Base-by-base conservation (phyloP, 2,797 vertebrate species). In the Corythornis leucogaster region DNA sequence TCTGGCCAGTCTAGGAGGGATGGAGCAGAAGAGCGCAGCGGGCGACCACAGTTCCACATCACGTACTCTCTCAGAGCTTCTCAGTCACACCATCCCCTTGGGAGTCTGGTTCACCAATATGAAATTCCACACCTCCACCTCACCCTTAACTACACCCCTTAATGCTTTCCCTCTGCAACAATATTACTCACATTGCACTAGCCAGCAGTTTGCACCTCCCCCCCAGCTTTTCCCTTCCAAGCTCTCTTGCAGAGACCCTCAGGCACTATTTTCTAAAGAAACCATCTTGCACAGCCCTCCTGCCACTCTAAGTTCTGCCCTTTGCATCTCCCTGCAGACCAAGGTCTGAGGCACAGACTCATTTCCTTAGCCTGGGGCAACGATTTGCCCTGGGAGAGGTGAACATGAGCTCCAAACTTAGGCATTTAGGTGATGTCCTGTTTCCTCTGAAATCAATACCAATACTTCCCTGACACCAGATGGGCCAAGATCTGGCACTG, bases 121-220 rank as follows among this genome's bases (percentile, higher is more conserved):
- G 89, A 93, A 96, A 96, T 94, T 95, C 91, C 86, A 94, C 75
- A 92, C 86, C 68, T 73, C 26, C 38, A 33, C 25, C 80, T 84
- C 88, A 84, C 68, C 59, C 45, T 80, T 55, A 87, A 69, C 77
- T 87, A 71, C 21, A 5, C 8, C 33, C 48, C 67, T 66, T 59
- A 77, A 53, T 25, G 86, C 67, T 53, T 86, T 79, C 70, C 59
- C 67, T 25, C 75, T 50, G 38, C 19, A 35, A 28, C 28, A 10
- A 33, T 63, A 77, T 67, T 63, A 77, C 30, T 66, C 80, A 67
- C 30, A 31, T 22, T 64, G 68, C 75, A 59, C 53, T 28, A 82
- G 19, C 57, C 84, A 92, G 54, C 50, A 46, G 12, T 9, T 68
- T 75, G 38, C 1, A 0, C 40, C 26, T 48, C 45, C 33, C 24